phyloP scores from a whole-genome alignment of 1,140 invertebrate species.

The Phocides pigmalion region DNA sequence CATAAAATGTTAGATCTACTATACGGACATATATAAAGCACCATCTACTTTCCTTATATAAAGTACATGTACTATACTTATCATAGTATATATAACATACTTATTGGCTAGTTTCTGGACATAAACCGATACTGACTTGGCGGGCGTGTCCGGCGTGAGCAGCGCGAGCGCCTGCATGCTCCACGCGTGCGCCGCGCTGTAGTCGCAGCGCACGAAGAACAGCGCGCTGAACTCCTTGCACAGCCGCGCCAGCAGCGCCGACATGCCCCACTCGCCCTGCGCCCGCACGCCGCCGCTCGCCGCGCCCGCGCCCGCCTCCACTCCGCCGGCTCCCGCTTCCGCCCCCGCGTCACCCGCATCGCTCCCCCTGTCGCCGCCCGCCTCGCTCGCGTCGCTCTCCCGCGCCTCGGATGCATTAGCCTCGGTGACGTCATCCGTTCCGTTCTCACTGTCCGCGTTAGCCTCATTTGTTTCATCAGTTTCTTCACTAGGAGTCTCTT shows the following conservation, averaged over 20 bases:
- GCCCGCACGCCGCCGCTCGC: no score
- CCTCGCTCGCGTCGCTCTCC: background rate
- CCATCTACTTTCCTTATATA: no score
- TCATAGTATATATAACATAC: no score
- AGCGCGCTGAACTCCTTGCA: conserved; percentile 92
- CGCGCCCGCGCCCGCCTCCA: no score
- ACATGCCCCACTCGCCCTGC: conserved; percentile 53
- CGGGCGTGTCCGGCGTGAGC: conserved; percentile 85
- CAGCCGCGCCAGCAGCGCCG: conserved; percentile 85
- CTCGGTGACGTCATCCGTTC: background rate
- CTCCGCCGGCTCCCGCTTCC: no score
- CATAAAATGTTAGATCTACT: no score
- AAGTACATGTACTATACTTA: no score
- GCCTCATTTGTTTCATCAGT: background rate
- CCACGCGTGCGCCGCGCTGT: conserved; percentile 90
- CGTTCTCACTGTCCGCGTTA: background rate
- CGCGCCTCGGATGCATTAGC: no score
- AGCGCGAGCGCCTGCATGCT: conserved; percentile 88
- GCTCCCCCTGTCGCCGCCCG: conserved; percentile 9
- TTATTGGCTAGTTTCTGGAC: no score
- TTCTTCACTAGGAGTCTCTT: no score
- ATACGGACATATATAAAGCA: no score
- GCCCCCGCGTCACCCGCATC: no score
- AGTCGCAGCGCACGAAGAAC: conserved; percentile 92
- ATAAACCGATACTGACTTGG: conserved; percentile 82